phyloP scores from a whole-genome alignment of 2,113 vertebrate species.

The Brachyhypopomus occidentalis region DNA sequence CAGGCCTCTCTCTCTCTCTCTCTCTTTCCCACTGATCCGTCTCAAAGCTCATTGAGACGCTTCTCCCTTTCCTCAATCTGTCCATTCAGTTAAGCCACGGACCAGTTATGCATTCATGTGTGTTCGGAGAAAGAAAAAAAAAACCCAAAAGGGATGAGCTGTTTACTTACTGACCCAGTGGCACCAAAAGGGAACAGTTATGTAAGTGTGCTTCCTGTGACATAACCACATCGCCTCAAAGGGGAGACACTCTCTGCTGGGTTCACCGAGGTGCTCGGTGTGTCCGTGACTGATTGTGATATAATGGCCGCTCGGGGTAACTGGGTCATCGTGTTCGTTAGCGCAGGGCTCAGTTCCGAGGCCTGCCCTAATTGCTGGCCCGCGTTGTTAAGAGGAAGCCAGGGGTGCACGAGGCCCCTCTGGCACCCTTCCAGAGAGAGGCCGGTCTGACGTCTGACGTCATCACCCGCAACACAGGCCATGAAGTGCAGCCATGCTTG shows the following conservation, averaged over 20 bases:
- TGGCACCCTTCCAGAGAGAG: slow-evolving; percentile 58
- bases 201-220: slow-evolving; percentile 74
- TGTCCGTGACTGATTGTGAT: slow-evolving; percentile 59
- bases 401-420: slow-evolving; percentile 55
- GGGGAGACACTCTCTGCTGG: slow-evolving; percentile 62
- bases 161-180: slow-evolving; percentile 74
- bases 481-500: slow-evolving; percentile 46
- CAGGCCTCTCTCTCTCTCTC: slow-evolving; percentile 45
- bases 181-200: slow-evolving; percentile 71
- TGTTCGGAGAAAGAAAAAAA: slow-evolving; percentile 35
- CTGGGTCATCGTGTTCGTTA: slow-evolving; percentile 76
- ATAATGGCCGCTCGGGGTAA: slow-evolving; percentile 72
- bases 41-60: slow-evolving; percentile 14
- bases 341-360: slow-evolving; percentile 58
- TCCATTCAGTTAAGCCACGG: slow-evolving; percentile 1
- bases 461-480: slow-evolving; percentile 45
- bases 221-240: slow-evolving; percentile 68
- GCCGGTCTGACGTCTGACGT: slow-evolving; percentile 55
- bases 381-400: slow-evolving; percentile 67
- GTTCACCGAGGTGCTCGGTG: slow-evolving; percentile 33
- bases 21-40: slow-evolving; percentile 31
- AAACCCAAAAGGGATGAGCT: slow-evolving; percentile 39
- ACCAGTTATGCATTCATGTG: slow-evolving; percentile 46
- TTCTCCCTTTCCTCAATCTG: slow-evolving; percentile 3
- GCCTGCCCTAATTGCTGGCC: slow-evolving; percentile 59